Conservation (phyloP, 1,140 invertebrate species). For the Bombus terrestris region DNA sequence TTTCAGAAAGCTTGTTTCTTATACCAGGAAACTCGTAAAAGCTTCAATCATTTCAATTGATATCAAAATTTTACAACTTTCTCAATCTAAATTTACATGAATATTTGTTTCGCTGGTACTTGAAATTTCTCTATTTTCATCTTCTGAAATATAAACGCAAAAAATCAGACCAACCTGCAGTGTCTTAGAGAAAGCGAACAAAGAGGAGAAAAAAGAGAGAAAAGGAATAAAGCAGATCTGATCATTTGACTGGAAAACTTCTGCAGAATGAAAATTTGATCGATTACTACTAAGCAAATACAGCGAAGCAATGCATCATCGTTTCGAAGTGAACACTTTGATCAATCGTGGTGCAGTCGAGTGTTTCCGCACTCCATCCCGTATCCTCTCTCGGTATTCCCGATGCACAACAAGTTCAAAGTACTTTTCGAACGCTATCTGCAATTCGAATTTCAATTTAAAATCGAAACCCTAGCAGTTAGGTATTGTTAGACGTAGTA, state of each 20-base stretch:
- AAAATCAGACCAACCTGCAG: neutral
- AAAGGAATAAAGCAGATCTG: neutral
- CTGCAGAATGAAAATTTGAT: conserved; percentile 40
- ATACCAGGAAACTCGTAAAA: neutral
- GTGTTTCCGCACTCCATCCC: conserved; percentile 38
- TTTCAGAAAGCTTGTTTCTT: neutral
- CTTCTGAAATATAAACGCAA: neutral
- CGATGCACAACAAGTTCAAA: conserved; percentile 56
- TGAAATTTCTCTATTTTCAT: too few species aligned
- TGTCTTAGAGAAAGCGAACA: neutral
- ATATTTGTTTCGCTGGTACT: neutral
- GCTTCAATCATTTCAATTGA: neutral
- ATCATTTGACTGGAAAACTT: conserved; percentile 16
- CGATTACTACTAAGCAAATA: conserved; percentile 60
- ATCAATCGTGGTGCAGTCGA: conserved; percentile 58
- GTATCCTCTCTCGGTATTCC: conserved; percentile 10
- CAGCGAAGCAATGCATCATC: conserved; percentile 46
- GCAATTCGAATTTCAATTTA: conserved; percentile 69
- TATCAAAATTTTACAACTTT: neutral
- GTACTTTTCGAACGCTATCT: conserved; percentile 62
- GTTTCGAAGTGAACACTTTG: conserved; percentile 59
- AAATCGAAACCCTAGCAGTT: conserved; percentile 58
- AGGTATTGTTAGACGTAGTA: conserved; percentile 46
- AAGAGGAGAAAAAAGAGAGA: too few species aligned
- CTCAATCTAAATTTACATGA: neutral